Conservation (phyloP, 2,113 vertebrate species). For the Rhombomys opimus region DNA sequence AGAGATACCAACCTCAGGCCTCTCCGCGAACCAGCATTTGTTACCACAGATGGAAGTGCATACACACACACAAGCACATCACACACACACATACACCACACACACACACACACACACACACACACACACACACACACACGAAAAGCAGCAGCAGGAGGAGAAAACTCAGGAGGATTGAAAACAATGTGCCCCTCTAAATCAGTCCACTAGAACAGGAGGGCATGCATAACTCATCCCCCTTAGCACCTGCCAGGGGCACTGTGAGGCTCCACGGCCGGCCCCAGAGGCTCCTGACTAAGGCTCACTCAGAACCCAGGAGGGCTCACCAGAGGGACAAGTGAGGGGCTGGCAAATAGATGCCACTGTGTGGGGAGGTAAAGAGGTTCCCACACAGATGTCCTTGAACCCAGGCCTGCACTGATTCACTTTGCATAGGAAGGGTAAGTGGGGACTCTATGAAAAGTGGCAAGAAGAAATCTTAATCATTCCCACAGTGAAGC, state of each 20-base stretch:
- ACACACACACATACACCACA: neutral
- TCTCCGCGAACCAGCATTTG: neutral
- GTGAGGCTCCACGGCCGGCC: neutral
- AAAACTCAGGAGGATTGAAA: neutral
- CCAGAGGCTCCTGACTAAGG: neutral
- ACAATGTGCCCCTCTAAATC: neutral
- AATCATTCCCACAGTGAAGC: neutral
- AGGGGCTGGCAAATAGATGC: fast-evolving
- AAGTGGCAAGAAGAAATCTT: neutral
- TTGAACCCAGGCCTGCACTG: neutral
- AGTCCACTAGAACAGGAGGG: neutral
- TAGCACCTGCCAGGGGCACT: neutral
- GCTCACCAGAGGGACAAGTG: neutral
- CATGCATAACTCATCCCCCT: neutral
- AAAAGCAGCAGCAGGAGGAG: neutral
- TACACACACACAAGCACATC: neutral
- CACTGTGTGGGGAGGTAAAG: neutral
- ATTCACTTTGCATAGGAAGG: neutral
- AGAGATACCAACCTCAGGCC: neutral
- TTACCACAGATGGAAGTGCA: neutral
- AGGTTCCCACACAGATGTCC: neutral
- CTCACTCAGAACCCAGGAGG: neutral
- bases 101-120: neutral
- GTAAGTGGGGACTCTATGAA: neutral
- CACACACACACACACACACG: neutral